Evolutionary conservation across 2,888 invertebrate genomes (phyloP).

Genomic region (Drepana falcataria): DNA sequence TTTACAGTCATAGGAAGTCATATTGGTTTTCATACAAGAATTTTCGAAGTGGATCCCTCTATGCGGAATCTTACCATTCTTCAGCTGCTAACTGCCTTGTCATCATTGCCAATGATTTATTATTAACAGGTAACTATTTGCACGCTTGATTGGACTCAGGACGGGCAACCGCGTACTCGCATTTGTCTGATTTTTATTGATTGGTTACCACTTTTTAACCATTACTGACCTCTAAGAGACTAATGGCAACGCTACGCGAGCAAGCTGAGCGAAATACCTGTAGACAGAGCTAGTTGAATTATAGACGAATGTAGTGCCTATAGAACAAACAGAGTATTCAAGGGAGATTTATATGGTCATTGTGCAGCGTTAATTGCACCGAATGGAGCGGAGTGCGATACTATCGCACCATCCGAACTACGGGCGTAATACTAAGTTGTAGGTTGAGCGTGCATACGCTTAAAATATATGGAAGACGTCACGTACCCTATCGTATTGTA

Average conservation of each 20-base stretch:
- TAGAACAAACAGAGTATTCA: conserved; percentile 60
- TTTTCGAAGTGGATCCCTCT: no score
- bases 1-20: no score
- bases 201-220: no score
- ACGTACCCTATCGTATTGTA: neutral
- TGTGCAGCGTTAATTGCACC: conserved; percentile 74
- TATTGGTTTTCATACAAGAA: no score
- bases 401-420: conserved; percentile 62
- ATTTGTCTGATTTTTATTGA: no score
- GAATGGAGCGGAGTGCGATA: conserved; percentile 68
- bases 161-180: no score
- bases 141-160: conserved; percentile 6
- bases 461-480: neutral
- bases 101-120: no score
- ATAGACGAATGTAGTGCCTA: conserved; percentile 37
- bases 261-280: neutral
- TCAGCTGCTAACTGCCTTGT: no score
- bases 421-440: conserved; percentile 52
- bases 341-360: conserved; percentile 73
- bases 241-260: no score
- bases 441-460: neutral
- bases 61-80: no score
- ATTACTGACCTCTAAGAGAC: conserved; percentile 3
- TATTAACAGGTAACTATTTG: no score
- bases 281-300: neutral